These are phyloP conservation scores for Syrrhaptes paradoxus DNA, from an alignment of 2,113 vertebrate genomes.

Conservation along the genomic window DNA sequence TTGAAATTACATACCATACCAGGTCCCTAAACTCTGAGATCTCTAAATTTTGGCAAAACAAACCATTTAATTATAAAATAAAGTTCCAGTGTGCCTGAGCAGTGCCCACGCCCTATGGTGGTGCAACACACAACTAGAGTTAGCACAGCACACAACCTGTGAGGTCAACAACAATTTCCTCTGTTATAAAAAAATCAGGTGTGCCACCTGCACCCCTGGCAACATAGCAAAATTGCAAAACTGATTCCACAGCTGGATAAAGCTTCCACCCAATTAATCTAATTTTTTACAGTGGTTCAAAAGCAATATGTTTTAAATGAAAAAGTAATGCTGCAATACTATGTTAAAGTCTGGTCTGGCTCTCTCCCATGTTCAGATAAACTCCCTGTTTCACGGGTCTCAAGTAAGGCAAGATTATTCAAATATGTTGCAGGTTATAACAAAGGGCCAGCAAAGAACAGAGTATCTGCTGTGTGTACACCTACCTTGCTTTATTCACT, in stretches of 20 bases:
- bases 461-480: background rate
- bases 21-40: background rate
- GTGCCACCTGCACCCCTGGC: background rate
- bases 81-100: background rate
- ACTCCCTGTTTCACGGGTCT: background rate
- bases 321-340: background rate
- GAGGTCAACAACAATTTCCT: slow-evolving; percentile 21
- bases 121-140: background rate
- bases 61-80: background rate
- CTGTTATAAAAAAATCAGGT: background rate
- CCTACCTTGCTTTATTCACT: background rate
- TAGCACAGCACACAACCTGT: background rate
- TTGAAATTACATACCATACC: background rate
- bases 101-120: background rate
- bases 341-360: background rate
- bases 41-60: background rate
- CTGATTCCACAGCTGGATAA: background rate
- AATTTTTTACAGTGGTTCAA: background rate
- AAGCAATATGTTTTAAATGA: slow-evolving; percentile 15
- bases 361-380: background rate
- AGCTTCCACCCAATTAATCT: background rate
- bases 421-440: background rate
- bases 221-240: background rate
- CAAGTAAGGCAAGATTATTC: background rate
- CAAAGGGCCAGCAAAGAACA: background rate